Percentiles rank a stretch among this genome's conserved stretches.
phyloP scores from a whole-genome alignment of 1,140 invertebrate species.

The Drosophila baimaii region DNA sequence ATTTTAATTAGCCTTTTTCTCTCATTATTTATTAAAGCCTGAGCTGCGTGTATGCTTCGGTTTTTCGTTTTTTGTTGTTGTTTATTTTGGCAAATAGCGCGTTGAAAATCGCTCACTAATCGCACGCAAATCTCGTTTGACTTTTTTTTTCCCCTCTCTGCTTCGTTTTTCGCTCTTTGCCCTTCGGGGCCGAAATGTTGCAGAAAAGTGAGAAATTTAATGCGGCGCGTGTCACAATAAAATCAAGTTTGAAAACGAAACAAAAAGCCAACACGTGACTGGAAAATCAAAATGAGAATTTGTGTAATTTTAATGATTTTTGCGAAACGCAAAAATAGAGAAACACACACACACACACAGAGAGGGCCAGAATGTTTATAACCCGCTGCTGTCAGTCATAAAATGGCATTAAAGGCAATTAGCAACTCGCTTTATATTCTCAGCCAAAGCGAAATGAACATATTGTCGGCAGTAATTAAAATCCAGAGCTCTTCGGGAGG shows the following conservation, averaged over 20 bases:
- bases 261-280: conserved; percentile 69
- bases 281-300: conserved; percentile 38
- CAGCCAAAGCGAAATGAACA: conserved; percentile 19
- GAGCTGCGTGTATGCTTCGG: background rate
- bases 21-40: conserved; percentile 30
- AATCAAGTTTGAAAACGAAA: conserved; percentile 50
- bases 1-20: conserved; percentile 52
- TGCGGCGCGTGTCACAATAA: conserved; percentile 49
- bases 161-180: conserved; percentile 14
- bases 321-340: conserved; percentile 22
- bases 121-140: conserved; percentile 42
- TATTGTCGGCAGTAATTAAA: conserved; percentile 51
- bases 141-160: conserved; percentile 5
- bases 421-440: conserved; percentile 34
- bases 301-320: conserved; percentile 33
- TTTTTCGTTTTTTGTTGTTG: background rate
- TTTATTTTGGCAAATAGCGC: conserved; percentile 20
- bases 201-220: conserved; percentile 32
- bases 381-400: conserved; percentile 32
- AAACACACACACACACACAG: conserved; percentile 4
- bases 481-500: conserved; percentile 9
- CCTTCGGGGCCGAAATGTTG: conserved; percentile 19
- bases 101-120: conserved; percentile 43
- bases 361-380: conserved; percentile 31
- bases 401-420: conserved; percentile 64